A percentile compares a stretch with the other conserved stretches of the same genome.
Conservation (phyloP, 1,140 invertebrate species). For the Agrilus planipennis region DNA sequence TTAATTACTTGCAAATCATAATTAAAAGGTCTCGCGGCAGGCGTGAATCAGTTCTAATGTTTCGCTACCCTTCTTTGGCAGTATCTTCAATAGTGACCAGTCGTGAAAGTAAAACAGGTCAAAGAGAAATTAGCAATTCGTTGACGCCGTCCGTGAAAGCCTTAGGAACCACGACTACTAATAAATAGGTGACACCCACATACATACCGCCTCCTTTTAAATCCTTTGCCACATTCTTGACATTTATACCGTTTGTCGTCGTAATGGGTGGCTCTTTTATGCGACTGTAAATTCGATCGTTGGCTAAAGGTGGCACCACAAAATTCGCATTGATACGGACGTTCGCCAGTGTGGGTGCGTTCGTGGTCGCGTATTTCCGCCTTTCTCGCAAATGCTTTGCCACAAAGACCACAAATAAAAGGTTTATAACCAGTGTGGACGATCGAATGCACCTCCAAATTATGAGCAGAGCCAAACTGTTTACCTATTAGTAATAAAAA, state of each 20-base stretch:
- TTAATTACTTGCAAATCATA: no score
- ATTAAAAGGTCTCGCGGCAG: no score
- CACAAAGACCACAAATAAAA: slow-evolving; percentile 55
- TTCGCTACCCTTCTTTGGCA: no score
- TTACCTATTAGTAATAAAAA: slow-evolving; percentile 44
- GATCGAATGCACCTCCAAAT: slow-evolving; percentile 58
- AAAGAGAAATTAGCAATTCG: background rate
- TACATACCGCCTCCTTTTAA: slow-evolving; percentile 50
- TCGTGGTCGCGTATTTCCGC: slow-evolving; percentile 68
- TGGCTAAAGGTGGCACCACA: slow-evolving; percentile 68
- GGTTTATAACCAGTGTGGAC: slow-evolving; percentile 56
- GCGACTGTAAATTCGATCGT: slow-evolving; percentile 65
- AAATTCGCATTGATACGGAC: slow-evolving; percentile 69
- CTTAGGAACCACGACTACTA: no score
- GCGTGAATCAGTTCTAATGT: no score
- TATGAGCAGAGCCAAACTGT: slow-evolving; percentile 61
- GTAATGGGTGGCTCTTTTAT: slow-evolving; percentile 65
- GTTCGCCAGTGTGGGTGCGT: slow-evolving; percentile 68
- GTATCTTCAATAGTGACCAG: no score
- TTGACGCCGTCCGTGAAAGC: no score
- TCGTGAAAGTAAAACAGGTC: background rate
- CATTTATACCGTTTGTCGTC: slow-evolving; percentile 65
- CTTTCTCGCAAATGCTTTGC: slow-evolving; percentile 61
- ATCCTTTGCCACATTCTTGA: slow-evolving; percentile 54
- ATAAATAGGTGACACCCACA: background rate